Evolutionary conservation across 2,888 invertebrate species (phyloP).

Genomic region (Cephus rjabovi): DNA sequence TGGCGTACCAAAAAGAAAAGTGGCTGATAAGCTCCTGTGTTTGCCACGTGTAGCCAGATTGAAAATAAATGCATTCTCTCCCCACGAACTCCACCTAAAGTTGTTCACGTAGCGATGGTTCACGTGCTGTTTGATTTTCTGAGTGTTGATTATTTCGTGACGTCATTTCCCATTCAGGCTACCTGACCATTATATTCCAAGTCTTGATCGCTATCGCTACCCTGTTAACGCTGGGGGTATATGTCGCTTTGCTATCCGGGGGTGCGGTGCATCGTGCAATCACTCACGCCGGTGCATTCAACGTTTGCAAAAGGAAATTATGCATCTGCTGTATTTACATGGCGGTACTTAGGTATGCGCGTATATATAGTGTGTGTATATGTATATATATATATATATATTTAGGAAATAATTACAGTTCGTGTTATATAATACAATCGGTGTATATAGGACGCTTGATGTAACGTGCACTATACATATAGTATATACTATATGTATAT

Average conservation of each 20-base stretch:
- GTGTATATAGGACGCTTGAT: neutral
- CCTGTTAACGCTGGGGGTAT: neutral
- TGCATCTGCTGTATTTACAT: constrained; percentile 54
- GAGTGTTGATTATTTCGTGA: neutral
- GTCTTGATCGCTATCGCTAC: neutral
- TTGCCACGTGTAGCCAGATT: too few relatives aligned
- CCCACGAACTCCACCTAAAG: too few relatives aligned
- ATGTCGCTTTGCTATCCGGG: neutral
- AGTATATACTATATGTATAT: neutral
- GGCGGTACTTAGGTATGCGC: constrained; percentile 53
- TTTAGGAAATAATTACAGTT: constrained; percentile 36
- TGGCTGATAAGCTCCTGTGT: too few relatives aligned
- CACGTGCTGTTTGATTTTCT: neutral
- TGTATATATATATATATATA: neutral
- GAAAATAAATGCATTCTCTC: too few relatives aligned
- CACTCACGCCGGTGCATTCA: neutral
- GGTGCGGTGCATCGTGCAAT: neutral
- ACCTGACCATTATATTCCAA: neutral
- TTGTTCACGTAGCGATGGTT: too few relatives aligned
- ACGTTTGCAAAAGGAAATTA: constrained; percentile 29
- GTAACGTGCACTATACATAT: neutral
- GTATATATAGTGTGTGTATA: too few relatives aligned
- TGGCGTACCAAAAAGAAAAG: too few relatives aligned
- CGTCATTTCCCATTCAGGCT: neutral
- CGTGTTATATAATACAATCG: neutral